These are phyloP conservation scores for Pantherophis alleghaniensis DNA, from an alignment of 2,797 vertebrate genomes.

Conservation along the genomic window DNA sequence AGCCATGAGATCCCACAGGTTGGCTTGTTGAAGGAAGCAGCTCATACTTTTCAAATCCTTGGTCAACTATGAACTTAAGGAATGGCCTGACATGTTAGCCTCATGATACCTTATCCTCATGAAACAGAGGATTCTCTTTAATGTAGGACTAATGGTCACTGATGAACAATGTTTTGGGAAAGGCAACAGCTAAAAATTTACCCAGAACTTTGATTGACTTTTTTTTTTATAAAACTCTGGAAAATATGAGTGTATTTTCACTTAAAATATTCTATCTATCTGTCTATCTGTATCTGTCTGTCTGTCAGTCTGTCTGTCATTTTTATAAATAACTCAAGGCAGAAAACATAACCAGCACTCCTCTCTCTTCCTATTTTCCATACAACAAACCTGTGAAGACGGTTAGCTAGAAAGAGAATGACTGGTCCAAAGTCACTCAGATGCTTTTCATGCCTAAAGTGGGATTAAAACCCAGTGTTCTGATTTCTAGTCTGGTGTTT, in stretches of 20 bases:
- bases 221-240: background rate
- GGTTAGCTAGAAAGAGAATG: background rate
- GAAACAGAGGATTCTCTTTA: background rate
- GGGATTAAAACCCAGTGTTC: background rate
- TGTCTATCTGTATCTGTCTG: background rate
- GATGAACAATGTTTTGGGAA: background rate
- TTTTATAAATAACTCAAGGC: background rate
- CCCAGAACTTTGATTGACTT: background rate
- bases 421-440: background rate
- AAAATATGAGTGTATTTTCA: background rate
- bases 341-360: background rate
- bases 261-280: background rate
- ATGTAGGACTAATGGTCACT: background rate
- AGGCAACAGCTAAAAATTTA: background rate
- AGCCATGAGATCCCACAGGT: background rate
- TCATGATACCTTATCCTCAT: background rate
- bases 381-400: background rate
- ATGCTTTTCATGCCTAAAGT: background rate
- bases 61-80: background rate
- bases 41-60: background rate
- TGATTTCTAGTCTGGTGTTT: background rate
- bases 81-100: background rate
- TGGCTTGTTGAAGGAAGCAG: background rate
- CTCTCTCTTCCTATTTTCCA: background rate
- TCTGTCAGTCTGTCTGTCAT: background rate